These are phyloP conservation scores for Diogma glabrata DNA, from an alignment of 2,888 invertebrate genomes.

Conservation along the genomic window DNA sequence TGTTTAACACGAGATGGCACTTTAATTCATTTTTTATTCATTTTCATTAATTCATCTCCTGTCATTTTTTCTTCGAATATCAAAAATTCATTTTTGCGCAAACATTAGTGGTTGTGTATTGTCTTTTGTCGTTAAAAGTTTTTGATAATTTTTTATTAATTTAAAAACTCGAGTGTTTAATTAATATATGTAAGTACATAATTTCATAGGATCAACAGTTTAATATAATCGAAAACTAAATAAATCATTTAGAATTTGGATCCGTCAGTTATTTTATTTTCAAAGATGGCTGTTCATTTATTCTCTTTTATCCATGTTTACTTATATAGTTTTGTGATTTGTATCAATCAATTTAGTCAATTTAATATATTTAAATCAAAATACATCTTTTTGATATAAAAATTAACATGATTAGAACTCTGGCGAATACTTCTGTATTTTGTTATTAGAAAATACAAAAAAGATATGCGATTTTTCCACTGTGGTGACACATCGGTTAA, in stretches of 20 bases:
- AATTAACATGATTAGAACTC: too few relatives aligned
- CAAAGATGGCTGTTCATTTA: slow-evolving; percentile 6
- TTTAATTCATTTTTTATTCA: neutral
- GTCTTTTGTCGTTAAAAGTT: slow-evolving; percentile 7
- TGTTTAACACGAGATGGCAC: neutral
- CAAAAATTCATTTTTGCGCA: slow-evolving; percentile 8
- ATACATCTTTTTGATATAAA: slow-evolving; percentile 1
- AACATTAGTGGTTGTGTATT: slow-evolving; percentile 9
- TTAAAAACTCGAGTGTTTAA: too few relatives aligned
- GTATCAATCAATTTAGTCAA: neutral
- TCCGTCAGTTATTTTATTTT: slow-evolving; percentile 5
- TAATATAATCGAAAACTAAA: too few relatives aligned
- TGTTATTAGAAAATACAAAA: slow-evolving; percentile 6
- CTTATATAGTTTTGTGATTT: neutral
- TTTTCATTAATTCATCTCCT: neutral
- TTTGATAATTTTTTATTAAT: slow-evolving; percentile 3
- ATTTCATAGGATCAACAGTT: too few relatives aligned
- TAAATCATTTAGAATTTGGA: neutral
- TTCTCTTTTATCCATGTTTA: slow-evolving; percentile 1
- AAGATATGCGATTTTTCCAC: slow-evolving; percentile 6
- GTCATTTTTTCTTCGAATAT: neutral
- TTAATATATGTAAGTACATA: too few relatives aligned
- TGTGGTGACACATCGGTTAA: slow-evolving; percentile 14
- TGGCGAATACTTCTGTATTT: too few relatives aligned
- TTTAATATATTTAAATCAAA: neutral